Evolutionary conservation across 64 coral and sea anemone genomes (phyloP), one percentile per base, ranked within the genome.

Genomic region (Orbicella faveolata): DNA sequence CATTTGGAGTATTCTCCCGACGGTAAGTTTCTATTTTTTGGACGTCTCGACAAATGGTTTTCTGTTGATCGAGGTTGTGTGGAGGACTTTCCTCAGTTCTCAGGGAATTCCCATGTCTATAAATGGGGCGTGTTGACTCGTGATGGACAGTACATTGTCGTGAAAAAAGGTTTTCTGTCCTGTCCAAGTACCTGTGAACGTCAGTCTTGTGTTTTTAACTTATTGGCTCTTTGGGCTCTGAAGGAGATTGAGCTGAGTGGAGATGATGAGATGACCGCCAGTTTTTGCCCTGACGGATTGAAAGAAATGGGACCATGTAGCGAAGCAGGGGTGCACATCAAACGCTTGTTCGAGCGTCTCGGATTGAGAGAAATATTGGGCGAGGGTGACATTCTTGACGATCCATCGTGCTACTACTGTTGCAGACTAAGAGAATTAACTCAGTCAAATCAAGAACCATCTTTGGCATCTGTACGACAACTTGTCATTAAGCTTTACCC

Each of bases 21-120:
- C 41, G 39, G 19, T 5, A 77, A 77, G 75, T 77, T 48, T 51
- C 6, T 77, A 18, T 77, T 77, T 77, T 77, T 77, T 20, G 75
- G 75, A 20, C 39, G 75, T 4, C 75, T 77, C 12, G 39, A 48
- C 39, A 48, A 77, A 19, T 51, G 36, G 75, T 77, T 77, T 48
- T 77, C 75, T 44, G 64, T 83, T 15, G 69, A 83, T 20, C 14
- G 64, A 90, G 48, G 18, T 36, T 63, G 55, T 89, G 75, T 77
- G 6, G 41, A 7, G 16, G 75, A 77, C 18, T 44, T 77, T 51
- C 75, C 36, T 77, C 75, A 77, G 18, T 77, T 77, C 18, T 21
- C 75, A 52, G 36, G 41, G 5, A 77, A 77, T 77, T 8, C 3
- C 9, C 6, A 48, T 44, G 2, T 5, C 13, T 77, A 77, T 77